Evolutionary conservation across 1,140 invertebrate species (phyloP).

Genomic region (Bacillus rossius): DNA sequence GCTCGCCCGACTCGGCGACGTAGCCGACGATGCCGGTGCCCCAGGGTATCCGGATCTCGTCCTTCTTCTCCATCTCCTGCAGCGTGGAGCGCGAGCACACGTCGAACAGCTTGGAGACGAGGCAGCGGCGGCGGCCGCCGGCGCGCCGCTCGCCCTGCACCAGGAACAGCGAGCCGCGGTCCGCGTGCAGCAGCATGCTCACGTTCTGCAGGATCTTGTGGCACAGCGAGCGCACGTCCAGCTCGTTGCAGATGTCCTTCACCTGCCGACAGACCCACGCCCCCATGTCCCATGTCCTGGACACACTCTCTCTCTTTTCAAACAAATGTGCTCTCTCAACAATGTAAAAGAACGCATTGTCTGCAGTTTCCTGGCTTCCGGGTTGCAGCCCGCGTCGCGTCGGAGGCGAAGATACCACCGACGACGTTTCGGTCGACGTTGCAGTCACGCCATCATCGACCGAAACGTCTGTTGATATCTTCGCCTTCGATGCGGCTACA

Average conservation of each 20-base stretch:
- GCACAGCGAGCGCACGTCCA: conserved; percentile 88
- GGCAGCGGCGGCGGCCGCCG: conserved; percentile 45
- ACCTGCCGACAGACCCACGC: conserved; percentile 48
- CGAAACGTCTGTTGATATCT: no score
- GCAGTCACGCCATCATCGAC: no score
- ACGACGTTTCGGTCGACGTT: no score
- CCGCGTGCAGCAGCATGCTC: conserved; percentile 84
- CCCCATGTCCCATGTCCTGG: background rate
- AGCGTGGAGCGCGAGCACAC: conserved; percentile 85
- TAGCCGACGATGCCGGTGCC: conserved; percentile 89
- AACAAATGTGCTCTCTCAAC: no score
- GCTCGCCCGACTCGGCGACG: conserved; percentile 87
- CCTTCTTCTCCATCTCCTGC: conserved; percentile 85
- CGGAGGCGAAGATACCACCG: no score
- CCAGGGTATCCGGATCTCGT: conserved; percentile 89
- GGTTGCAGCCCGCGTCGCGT: no score
- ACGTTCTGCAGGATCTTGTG: conserved; percentile 97
- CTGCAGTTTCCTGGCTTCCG: no score
- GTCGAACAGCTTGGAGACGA: conserved; percentile 92
- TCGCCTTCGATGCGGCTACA: no score
- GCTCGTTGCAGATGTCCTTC: conserved; percentile 94
- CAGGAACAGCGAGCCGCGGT: conserved; percentile 88
- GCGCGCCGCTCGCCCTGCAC: conserved; percentile 68
- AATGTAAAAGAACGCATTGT: no score
- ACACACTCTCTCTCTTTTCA: no score